Evolutionary conservation across 1,140 invertebrate species (phyloP), one percentile per base, ranked within the genome.

Genomic region (Apis cerana): DNA sequence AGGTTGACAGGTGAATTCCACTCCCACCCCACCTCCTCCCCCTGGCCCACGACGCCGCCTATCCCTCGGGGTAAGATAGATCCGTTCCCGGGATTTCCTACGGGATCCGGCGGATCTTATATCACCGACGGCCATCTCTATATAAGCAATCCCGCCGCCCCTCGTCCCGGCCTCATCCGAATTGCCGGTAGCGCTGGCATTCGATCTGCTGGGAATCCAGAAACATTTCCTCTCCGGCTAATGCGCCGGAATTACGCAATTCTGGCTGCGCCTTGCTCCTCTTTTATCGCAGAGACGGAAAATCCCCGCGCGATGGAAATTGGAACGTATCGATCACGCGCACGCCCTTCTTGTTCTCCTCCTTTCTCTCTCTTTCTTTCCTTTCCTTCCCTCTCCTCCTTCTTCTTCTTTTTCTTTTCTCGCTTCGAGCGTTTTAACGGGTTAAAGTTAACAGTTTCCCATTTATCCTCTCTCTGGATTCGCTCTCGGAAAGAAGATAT

Each of bases 41-140:
- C 68, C 68, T 7, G 33, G 33, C 33, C 48, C 48, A 81, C 88
- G 84, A 76, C 72, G 50, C 74, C 78, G 88, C 89, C 33, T 90
- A 93, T 94, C 93, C 93, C 94, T 94, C 91, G 92, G 93, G 94
- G 91, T 94, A 94, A 94, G 94, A 94, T 92, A 93, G 93, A 94
- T 94, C 93, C 94, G 94, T 94, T 93, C 93, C 92, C 89, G 92
- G 94, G 93, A 94, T 94, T 94, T 94, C 94, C 94, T 94, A 93
- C 93, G 94, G 94, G 94, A 94, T 94, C 91, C 88, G 85, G 83
- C 86, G 90, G 92, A 94, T 94, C 93, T 94, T 94, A 94, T 94
- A 94, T 94, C 94, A 94, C 91, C 89, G 88, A 90, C 90, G 91
- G 89, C 94, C 91, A 94, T 94, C 93, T 94, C 92, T 94, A 93